Conservation (phyloP, 2,888 invertebrate genomes). For the Cryptosula pallasiana region DNA sequence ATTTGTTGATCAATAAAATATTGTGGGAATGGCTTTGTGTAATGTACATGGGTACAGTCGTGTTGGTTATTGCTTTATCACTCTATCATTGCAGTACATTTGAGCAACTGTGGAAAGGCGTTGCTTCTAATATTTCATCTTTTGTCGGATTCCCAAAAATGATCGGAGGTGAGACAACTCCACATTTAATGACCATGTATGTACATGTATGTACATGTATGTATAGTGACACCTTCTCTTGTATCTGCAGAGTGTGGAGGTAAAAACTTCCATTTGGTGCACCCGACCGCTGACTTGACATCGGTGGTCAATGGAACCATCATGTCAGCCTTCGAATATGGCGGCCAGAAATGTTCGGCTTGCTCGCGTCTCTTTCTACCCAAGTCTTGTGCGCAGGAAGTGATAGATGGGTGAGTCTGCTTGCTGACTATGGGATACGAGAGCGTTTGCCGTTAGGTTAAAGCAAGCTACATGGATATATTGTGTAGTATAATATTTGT, state of each 20-base stretch:
- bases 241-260: conserved; percentile 85
- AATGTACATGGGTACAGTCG: too few relatives aligned
- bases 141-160: conserved; percentile 88
- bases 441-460: too few relatives aligned
- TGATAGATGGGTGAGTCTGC: conserved; percentile 58
- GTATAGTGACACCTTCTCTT: background rate
- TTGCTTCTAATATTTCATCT: conserved; percentile 76
- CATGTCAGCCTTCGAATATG: conserved; percentile 86
- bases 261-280: conserved; percentile 97
- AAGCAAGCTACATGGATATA: too few relatives aligned
- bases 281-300: conserved; percentile 78
- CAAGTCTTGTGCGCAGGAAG: conserved; percentile 73
- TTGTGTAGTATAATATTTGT: too few relatives aligned
- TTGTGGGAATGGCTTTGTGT: too few relatives aligned
- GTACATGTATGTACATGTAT: background rate
- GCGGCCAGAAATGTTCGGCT: conserved; percentile 96
- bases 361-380: conserved; percentile 96
- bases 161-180: conserved; percentile 61
- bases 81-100: conserved; percentile 73
- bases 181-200: too few relatives aligned
- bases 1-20: too few relatives aligned
- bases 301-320: conserved; percentile 79
- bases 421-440: too few relatives aligned
- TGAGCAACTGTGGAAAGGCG: conserved; percentile 84
- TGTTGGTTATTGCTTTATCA: too few relatives aligned